Conservation (phyloP, 53 echinoderm and acorn worm genomes). For the Holothuria leucospilota region DNA sequence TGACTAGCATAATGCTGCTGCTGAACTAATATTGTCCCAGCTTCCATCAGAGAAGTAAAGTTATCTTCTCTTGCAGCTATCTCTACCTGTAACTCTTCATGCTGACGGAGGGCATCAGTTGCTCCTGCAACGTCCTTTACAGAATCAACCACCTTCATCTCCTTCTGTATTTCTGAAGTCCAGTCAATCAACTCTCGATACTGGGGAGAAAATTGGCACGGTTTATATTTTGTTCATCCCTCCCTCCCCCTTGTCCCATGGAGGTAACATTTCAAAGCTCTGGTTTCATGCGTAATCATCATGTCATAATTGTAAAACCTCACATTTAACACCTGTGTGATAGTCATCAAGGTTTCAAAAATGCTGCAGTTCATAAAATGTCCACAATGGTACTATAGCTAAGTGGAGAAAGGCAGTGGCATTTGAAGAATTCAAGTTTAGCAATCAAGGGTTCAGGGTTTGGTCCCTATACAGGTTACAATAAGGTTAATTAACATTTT, state of each 20-base stretch:
- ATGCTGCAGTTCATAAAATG: no score
- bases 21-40: constrained; percentile 86
- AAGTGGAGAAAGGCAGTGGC: neutral
- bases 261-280: neutral
- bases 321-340: no score
- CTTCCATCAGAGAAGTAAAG: constrained; percentile 84
- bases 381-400: no score
- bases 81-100: constrained; percentile 78
- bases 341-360: no score
- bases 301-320: no score
- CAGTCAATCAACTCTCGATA: constrained; percentile 87
- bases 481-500: no score
- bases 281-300: no score
- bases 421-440: no score
- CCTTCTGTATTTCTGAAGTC: constrained; percentile 75
- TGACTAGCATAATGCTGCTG: constrained; percentile 86
- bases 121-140: constrained; percentile 78
- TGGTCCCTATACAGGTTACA: no score
- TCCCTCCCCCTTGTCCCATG: neutral
- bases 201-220: constrained; percentile 9
- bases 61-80: constrained; percentile 91
- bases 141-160: constrained; percentile 67
- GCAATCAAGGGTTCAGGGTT: no score
- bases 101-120: constrained; percentile 66
- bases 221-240: neutral